A percentile compares a stretch with the other conserved stretches of the same genome.
phyloP scores from a whole-genome alignment of 2,888 invertebrate species.

The Nomada flava region DNA sequence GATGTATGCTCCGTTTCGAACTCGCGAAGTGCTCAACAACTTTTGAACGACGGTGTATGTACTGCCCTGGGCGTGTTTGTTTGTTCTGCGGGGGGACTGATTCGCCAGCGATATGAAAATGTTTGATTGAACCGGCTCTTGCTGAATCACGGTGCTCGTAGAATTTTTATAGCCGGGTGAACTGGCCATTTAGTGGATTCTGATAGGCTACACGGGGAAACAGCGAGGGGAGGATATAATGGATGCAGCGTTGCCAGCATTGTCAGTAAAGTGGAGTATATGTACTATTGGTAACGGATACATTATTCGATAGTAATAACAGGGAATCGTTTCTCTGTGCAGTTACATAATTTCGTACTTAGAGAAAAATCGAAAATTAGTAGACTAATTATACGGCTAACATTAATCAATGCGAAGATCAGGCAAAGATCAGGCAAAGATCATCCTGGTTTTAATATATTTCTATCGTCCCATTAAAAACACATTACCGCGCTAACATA shows the following conservation, averaged over 20 bases:
- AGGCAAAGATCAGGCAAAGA: background rate
- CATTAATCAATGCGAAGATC: background rate
- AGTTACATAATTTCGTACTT: too few species aligned
- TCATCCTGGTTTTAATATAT: background rate
- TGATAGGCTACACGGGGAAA: background rate
- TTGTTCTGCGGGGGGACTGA: slow-evolving; percentile 1
- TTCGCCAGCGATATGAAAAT: slow-evolving; percentile 35
- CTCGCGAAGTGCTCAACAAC: too few species aligned
- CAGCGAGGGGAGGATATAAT: background rate
- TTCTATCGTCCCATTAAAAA: too few species aligned
- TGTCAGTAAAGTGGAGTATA: background rate
- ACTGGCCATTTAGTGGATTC: background rate
- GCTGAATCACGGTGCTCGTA: background rate
- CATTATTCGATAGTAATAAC: too few species aligned
- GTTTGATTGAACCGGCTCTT: slow-evolving; percentile 32
- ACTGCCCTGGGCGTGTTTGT: slow-evolving; percentile 13
- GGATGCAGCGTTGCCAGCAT: background rate
- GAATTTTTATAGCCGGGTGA: slow-evolving; percentile 6
- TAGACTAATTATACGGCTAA: background rate
- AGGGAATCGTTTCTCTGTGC: too few species aligned
- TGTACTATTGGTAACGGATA: background rate
- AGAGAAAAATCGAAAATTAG: background rate
- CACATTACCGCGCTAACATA: too few species aligned
- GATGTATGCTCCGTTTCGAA: too few species aligned
- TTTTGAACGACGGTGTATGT: background rate